phyloP scores from a whole-genome alignment of 1,140 invertebrate genomes.

The Hermetia illucens region DNA sequence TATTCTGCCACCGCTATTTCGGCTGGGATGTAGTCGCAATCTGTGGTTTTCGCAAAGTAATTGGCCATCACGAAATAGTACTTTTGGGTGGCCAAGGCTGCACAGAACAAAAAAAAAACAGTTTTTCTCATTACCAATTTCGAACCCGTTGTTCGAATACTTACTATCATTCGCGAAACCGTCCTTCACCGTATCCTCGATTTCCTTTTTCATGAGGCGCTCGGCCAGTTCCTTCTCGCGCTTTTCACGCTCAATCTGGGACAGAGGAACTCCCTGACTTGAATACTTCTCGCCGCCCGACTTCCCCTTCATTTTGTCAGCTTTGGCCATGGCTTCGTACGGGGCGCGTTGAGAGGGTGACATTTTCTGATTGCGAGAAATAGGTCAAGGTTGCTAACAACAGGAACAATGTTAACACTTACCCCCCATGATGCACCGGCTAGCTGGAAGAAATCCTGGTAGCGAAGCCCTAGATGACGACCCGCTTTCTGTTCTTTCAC shows the following conservation, averaged over 20 bases:
- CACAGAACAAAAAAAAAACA: slow-evolving; percentile 3
- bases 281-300: slow-evolving; percentile 8
- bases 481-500: too few species aligned
- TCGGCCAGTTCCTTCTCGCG: slow-evolving; percentile 3
- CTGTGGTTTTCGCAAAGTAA: slow-evolving; percentile 14
- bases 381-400: too few species aligned
- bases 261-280: slow-evolving; percentile 10
- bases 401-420: too few species aligned
- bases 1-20: slow-evolving; percentile 18
- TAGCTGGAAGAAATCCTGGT: too few species aligned
- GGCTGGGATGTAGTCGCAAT: slow-evolving; percentile 18
- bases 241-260: slow-evolving; percentile 9
- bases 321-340: slow-evolving; percentile 10
- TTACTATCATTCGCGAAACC: slow-evolving; percentile 12
- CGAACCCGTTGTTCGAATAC: background rate
- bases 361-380: too few species aligned
- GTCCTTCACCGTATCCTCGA: slow-evolving; percentile 11
- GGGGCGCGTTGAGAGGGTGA: slow-evolving; percentile 5
- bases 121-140: background rate
- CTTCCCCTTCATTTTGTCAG: slow-evolving; percentile 12
- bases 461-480: too few species aligned
- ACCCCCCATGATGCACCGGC: too few species aligned
- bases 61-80: slow-evolving; percentile 18
- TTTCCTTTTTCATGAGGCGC: slow-evolving; percentile 14
- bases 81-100: slow-evolving; percentile 4